Conservation (phyloP, 2,888 invertebrate genomes). For the Helobdella robusta region DNA sequence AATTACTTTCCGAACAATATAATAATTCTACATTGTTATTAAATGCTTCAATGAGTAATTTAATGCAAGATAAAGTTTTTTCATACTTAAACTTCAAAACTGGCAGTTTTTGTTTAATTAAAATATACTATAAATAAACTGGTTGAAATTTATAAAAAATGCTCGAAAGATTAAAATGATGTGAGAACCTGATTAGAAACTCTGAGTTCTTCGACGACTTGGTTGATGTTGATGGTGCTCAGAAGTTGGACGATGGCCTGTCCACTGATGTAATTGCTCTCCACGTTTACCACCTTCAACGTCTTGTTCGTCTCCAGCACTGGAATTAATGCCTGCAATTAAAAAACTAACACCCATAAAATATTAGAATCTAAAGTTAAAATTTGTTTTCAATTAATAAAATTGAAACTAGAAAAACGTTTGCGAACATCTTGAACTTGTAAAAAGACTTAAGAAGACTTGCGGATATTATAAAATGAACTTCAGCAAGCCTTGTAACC, state of each 20-base stretch:
- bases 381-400: neutral
- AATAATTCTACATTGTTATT: too few species aligned
- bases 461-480: too few species aligned
- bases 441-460: too few species aligned
- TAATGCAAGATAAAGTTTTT: too few species aligned
- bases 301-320: constrained; percentile 55
- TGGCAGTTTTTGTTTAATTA: too few species aligned
- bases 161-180: neutral
- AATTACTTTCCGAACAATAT: too few species aligned
- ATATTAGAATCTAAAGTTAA: neutral
- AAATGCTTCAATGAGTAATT: too few species aligned
- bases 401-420: too few species aligned
- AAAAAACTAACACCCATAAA: neutral
- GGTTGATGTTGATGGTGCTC: constrained; percentile 72
- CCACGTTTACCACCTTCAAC: constrained; percentile 62
- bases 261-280: constrained; percentile 93
- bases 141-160: too few species aligned
- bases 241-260: constrained; percentile 74
- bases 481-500: too few species aligned
- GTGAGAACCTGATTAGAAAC: constrained; percentile 82
- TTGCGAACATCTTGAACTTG: neutral
- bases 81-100: too few species aligned
- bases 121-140: too few species aligned
- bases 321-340: constrained; percentile 52
- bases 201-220: constrained; percentile 83